Base-by-base conservation (phyloP, 92 coral and sea anemone species). In the Palythoa caribaeorum region DNA sequence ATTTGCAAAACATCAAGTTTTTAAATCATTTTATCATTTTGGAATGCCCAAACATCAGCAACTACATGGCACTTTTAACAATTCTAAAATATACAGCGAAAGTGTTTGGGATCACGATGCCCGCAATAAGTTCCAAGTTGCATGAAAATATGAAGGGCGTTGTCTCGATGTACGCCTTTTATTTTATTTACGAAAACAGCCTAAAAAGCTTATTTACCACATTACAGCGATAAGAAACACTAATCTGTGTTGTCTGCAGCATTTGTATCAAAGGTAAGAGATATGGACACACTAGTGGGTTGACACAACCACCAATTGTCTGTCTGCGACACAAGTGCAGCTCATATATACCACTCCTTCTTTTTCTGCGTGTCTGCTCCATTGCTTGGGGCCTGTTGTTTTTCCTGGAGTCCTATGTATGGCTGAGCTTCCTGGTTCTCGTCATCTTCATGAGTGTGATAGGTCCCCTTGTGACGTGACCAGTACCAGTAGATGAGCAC, bases 401-500 rank as follows among this genome's bases (percentile, higher is more conserved):
- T 77, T 9, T 92, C 78, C 74, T 92, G 92, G 36, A 90, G 91
- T 77, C 90, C 93, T 6, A 95, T 95, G 92, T 87, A 95, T 3
- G 98, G 98, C 9, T 93, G 94, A 10, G 84, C 38, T 16, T 83
- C 69, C 65, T 94, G 92, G 3, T 44, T 86, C 6, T 89, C 96
- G 12, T 95, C 98, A 40, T 95, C 98, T 74, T 95, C 98, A 38
- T 95, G 96, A 14, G 98, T 95, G 76, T 95, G 98, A 70, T 95
- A 95, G 60, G 92, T 94, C n/a, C 98, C 98, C 96, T 95, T 95
- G 47, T 93, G 96, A 8, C 95, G 94, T 2, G 98, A 91, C 92
- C 95, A 95, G 87, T 95, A 95, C 93, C 96, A 95, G 92, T 95
- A 95, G 78, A 95, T 89, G 13, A 88, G 89, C 28, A 92, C 90